Percentiles rank a stretch among this genome's conserved stretches.
These are phyloP conservation scores for Pantala flavescens DNA, from an alignment of 1,140 invertebrate genomes.

Conservation along the genomic window DNA sequence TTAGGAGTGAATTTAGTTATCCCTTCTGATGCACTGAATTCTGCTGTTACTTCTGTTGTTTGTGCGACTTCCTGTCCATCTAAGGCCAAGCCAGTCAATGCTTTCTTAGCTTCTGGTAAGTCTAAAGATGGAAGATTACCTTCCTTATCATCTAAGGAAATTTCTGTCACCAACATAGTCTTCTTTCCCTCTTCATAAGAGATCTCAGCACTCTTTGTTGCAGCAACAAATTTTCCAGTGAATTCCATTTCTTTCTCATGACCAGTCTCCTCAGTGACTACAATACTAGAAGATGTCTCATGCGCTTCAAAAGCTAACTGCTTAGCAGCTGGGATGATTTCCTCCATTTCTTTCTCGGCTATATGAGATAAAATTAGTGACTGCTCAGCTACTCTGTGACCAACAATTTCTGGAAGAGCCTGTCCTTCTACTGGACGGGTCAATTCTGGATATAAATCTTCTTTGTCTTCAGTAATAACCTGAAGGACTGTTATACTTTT, in stretches of 20 bases:
- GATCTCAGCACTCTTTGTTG: neutral
- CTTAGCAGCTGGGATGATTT: slow-evolving; percentile 26
- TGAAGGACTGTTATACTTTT: slow-evolving; percentile 27
- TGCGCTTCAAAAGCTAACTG: slow-evolving; percentile 25
- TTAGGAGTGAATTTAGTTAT: slow-evolving; percentile 23
- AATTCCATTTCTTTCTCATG: slow-evolving; percentile 36
- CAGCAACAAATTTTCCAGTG: slow-evolving; percentile 27
- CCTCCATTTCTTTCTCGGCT: slow-evolving; percentile 21
- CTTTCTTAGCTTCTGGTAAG: neutral
- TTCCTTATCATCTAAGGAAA: neutral
- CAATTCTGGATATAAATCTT: slow-evolving; percentile 26
- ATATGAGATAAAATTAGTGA: slow-evolving; percentile 23
- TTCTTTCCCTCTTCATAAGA: neutral
- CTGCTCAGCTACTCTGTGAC: slow-evolving; percentile 27
- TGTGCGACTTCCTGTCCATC: slow-evolving; percentile 31
- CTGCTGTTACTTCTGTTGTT: slow-evolving; percentile 28
- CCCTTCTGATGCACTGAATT: slow-evolving; percentile 28
- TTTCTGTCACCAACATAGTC: neutral
- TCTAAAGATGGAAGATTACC: neutral
- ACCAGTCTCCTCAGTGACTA: slow-evolving; percentile 33
- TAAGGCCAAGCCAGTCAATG: neutral
- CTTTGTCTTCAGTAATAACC: slow-evolving; percentile 31
- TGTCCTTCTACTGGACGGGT: slow-evolving; percentile 24
- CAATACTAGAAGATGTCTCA: slow-evolving; percentile 28
- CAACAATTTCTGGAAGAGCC: slow-evolving; percentile 25